Percentiles rank a stretch among this genome's conserved stretches.
These are phyloP conservation scores for Clupea harengus DNA, from an alignment of 2,113 vertebrate genomes.

Conservation along the genomic window DNA sequence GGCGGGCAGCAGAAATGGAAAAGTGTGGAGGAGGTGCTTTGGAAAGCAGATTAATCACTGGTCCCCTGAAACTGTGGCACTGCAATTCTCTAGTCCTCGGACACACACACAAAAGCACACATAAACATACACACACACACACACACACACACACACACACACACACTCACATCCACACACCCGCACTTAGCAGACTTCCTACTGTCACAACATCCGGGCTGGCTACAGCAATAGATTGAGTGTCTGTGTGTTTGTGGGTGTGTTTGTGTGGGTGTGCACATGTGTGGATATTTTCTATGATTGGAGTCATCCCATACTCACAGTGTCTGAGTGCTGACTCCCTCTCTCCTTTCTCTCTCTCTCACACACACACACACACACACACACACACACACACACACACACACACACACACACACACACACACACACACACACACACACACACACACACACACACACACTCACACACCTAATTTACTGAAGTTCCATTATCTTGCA, in stretches of 20 bases:
- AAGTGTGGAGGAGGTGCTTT: constrained; percentile 25
- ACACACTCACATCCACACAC: constrained; percentile 46
- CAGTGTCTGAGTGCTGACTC: background rate
- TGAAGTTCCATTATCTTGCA: background rate
- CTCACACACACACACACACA: constrained; percentile 13
- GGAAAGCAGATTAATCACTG: constrained; percentile 42
- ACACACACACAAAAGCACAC: constrained; percentile 37
- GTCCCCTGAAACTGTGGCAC: constrained; percentile 32
- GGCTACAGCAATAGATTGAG: constrained; percentile 45
- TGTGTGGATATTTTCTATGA: background rate
- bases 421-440: constrained; percentile 18
- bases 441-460: constrained; percentile 22
- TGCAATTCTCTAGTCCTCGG: constrained; percentile 9
- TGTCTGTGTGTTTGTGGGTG: background rate
- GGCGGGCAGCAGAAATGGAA: background rate
- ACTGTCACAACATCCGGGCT: constrained; percentile 22
- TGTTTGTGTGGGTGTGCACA: background rate
- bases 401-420: constrained; percentile 15
- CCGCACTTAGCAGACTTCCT: constrained; percentile 26
- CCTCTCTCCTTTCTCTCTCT: background rate
- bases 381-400: background rate
- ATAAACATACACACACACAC: constrained; percentile 20
- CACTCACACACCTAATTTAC: background rate
- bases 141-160: constrained; percentile 30
- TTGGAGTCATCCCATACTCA: background rate